A percentile compares a stretch with the other conserved stretches of the same genome.
phyloP scores from a whole-genome alignment of 37 sponge, comb jelly and placozoan genomes.

The Diacarnus erythraeanus region DNA sequence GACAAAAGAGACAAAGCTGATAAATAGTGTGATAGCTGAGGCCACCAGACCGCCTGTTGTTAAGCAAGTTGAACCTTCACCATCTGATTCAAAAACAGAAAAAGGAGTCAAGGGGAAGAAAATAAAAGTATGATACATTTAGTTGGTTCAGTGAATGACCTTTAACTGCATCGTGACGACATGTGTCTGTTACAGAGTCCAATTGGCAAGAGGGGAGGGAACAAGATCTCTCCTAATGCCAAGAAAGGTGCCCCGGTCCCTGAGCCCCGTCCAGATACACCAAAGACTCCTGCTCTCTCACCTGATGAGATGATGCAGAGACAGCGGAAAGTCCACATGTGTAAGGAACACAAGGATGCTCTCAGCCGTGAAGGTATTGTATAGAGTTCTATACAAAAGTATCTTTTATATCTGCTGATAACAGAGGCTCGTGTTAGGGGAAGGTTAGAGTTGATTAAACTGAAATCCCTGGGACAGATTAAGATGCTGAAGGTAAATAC shows the following conservation, averaged over 20 bases:
- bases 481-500: conserved; percentile 44
- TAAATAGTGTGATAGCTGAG: conserved; percentile 5
- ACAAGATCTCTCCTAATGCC: neutral
- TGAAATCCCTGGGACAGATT: conserved; percentile 25
- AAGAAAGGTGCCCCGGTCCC: conserved; percentile 2
- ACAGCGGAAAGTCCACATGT: conserved; percentile 28
- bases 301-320: conserved; percentile 26
- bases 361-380: conserved; percentile 61
- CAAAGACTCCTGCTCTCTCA: conserved; percentile 9
- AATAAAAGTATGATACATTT: neutral
- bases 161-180: no score
- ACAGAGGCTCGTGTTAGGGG: conserved; percentile 30
- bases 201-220: conserved; percentile 6
- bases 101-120: conserved; percentile 26
- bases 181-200: neutral
- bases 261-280: neutral
- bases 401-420: no score
- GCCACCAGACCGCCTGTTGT: neutral
- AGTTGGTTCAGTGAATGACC: no score
- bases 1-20: conserved; percentile 5
- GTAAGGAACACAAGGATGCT: conserved; percentile 53
- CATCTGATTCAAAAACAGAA: no score
- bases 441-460: conserved; percentile 39
- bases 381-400: no score
- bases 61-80: no score